These are phyloP conservation scores for Eulemur mongoz DNA, from an alignment of 2,797 vertebrate species.

Conservation along the genomic window DNA sequence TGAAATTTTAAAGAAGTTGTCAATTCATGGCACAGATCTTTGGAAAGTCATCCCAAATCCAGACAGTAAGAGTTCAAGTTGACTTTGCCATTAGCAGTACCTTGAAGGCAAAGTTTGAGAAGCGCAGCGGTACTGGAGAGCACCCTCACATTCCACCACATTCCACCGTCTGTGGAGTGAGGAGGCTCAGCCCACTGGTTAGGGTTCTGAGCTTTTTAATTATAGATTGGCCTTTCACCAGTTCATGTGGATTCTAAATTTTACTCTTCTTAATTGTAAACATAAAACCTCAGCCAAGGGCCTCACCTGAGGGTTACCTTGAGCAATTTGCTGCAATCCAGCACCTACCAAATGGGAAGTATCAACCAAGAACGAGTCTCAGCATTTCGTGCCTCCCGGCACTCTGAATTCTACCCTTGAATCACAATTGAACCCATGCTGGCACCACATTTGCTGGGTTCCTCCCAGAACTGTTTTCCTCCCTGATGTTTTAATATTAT, in stretches of 20 bases:
- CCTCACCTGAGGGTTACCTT: background rate
- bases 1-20: background rate
- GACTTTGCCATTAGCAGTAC: background rate
- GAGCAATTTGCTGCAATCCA: background rate
- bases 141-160: background rate
- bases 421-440: background rate
- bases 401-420: background rate
- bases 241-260: background rate
- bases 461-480: background rate
- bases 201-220: background rate
- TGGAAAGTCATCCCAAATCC: background rate
- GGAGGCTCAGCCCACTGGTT: background rate
- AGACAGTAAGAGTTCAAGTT: background rate
- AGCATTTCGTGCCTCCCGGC: background rate
- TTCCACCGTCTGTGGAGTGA: background rate
- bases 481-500: slow-evolving; percentile 45
- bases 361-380: background rate
- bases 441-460: background rate
- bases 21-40: background rate
- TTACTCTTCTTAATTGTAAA: background rate
- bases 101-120: background rate
- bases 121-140: background rate
- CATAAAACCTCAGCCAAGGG: background rate
- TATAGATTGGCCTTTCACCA: background rate
- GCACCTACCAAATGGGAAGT: background rate